These are phyloP conservation scores for Plecotus auritus DNA, from an alignment of 2,113 vertebrate species.

Conservation along the genomic window DNA sequence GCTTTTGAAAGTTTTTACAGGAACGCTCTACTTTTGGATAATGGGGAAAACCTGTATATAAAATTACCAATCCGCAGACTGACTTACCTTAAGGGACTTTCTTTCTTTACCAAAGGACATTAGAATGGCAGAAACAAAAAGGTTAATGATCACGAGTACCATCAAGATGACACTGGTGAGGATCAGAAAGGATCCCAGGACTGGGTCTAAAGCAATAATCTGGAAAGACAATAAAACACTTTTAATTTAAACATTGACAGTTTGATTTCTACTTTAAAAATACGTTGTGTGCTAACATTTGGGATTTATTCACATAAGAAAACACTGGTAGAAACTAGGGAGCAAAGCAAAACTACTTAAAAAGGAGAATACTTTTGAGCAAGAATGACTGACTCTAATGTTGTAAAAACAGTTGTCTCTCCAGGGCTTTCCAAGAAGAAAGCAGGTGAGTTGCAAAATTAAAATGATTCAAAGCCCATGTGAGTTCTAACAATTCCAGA, in stretches of 20 bases:
- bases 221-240: conserved; percentile 25
- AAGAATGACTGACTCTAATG: background rate
- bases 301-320: background rate
- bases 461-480: background rate
- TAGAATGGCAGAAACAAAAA: conserved; percentile 74
- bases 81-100: conserved; percentile 60
- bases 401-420: background rate
- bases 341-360: background rate
- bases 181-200: conserved; percentile 68
- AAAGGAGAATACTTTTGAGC: background rate
- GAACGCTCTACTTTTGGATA: background rate
- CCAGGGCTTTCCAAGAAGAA: background rate
- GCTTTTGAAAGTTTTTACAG: background rate
- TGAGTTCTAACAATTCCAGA: background rate
- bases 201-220: conserved; percentile 60
- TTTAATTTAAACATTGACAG: background rate
- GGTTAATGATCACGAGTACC: conserved; percentile 68
- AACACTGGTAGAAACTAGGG: background rate
- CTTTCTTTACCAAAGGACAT: conserved; percentile 67
- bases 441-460: background rate
- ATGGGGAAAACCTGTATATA: background rate
- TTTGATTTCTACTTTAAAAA: background rate
- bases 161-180: conserved; percentile 62
- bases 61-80: background rate
- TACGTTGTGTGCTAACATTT: background rate